Percentiles rank a stretch among this genome's conserved stretches.
These are phyloP conservation scores for Oncorhynchus gorbuscha DNA, from an alignment of 2,113 vertebrate genomes.

Conservation along the genomic window DNA sequence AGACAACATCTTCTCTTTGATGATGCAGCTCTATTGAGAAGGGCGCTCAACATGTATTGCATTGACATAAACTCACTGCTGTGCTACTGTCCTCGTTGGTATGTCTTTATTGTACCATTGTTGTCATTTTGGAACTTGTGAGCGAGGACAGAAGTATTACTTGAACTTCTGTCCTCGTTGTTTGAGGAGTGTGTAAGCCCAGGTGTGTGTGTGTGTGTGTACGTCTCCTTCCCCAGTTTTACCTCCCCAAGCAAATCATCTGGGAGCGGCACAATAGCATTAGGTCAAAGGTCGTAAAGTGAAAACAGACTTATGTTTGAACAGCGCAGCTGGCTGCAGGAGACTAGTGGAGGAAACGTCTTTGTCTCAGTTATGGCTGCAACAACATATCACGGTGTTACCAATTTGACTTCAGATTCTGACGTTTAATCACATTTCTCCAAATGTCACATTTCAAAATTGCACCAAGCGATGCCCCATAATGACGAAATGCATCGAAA, in stretches of 20 bases:
- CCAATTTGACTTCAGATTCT: too few species aligned
- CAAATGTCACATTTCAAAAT: too few species aligned
- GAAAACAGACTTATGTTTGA: conserved; percentile 11
- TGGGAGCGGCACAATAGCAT: background rate
- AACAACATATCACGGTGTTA: too few species aligned
- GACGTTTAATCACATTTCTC: too few species aligned
- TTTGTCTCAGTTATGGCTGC: conserved; percentile 24
- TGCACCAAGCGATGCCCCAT: too few species aligned
- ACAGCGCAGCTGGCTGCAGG: conserved; percentile 27
- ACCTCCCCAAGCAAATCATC: background rate
- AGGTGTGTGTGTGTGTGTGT: background rate
- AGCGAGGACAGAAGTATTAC: background rate
- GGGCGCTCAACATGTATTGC: too few species aligned
- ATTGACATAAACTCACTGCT: too few species aligned
- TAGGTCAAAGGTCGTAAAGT: conserved; percentile 12
- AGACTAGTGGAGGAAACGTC: conserved; percentile 15
- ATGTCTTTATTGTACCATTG: too few species aligned
- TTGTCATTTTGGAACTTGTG: background rate
- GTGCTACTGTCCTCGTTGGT: too few species aligned
- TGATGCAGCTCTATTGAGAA: background rate
- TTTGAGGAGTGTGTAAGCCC: background rate
- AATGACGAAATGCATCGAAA: background rate
- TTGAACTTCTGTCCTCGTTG: background rate
- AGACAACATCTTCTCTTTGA: background rate
- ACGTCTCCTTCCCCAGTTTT: background rate